These are phyloP conservation scores for Ornithorhynchus anatinus DNA, from an alignment of 2,113 vertebrate species.

Conservation along the genomic window DNA sequence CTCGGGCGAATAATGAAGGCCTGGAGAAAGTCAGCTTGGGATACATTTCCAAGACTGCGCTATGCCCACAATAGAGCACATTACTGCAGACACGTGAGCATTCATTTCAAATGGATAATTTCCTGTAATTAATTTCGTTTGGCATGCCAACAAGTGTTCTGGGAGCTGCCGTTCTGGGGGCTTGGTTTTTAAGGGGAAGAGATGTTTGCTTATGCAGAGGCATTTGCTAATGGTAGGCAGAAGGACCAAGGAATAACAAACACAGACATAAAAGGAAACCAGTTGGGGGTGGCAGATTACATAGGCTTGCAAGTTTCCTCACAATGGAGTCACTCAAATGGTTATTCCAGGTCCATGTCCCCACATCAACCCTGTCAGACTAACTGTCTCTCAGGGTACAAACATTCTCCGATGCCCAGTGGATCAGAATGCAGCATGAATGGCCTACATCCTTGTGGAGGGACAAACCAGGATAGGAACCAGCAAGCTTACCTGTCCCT, in stretches of 20 bases:
- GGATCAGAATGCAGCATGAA: slow-evolving; percentile 17
- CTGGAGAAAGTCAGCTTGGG: slow-evolving; percentile 8
- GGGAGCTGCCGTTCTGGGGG: not conserved
- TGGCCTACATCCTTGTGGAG: slow-evolving; percentile 8
- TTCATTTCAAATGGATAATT: slow-evolving; percentile 19
- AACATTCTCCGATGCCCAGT: not conserved
- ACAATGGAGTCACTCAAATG: slow-evolving; percentile 3
- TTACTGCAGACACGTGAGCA: slow-evolving; percentile 14
- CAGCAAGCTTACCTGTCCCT: too few relatives aligned
- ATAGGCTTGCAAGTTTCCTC: not conserved
- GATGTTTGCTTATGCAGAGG: not conserved
- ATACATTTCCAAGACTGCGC: not conserved
- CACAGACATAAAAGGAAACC: not conserved
- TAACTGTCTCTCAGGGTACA: not conserved
- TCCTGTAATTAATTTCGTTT: slow-evolving; percentile 8
- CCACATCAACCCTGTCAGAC: not conserved
- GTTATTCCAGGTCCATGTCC: slow-evolving; percentile 14
- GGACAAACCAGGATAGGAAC: too few relatives aligned
- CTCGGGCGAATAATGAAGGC: not conserved
- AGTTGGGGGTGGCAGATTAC: not conserved
- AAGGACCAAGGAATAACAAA: not conserved
- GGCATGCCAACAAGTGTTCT: not conserved
- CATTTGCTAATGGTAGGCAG: not conserved
- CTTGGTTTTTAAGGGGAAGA: not conserved
- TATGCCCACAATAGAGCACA: slow-evolving; percentile 16